These are phyloP conservation scores for Paragorgia papillata DNA, from an alignment of 92 coral and sea anemone species.

Conservation along the genomic window DNA sequence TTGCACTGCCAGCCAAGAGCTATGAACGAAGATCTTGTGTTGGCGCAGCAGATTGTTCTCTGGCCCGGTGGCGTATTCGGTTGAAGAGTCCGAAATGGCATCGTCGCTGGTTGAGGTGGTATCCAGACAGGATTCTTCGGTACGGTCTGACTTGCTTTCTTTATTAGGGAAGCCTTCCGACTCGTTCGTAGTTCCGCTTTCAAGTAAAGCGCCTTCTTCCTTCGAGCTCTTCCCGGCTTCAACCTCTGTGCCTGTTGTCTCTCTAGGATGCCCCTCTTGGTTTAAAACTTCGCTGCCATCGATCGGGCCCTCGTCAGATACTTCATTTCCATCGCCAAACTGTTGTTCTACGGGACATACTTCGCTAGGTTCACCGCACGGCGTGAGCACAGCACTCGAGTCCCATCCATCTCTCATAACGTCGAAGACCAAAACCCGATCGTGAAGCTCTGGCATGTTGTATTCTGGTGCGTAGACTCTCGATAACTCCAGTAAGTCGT, in stretches of 20 bases:
- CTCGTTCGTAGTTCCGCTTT: background rate
- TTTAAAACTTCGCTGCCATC: background rate
- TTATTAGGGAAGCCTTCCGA: background rate
- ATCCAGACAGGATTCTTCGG: background rate
- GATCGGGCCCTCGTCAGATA: background rate
- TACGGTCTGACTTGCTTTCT: background rate
- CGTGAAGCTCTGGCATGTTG: slow-evolving; percentile 38
- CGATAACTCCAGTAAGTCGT: slow-evolving; percentile 20
- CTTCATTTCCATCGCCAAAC: too few relatives aligned
- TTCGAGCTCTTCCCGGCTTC: background rate
- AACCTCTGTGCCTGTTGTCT: background rate
- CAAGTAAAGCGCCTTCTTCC: background rate
- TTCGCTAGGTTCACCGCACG: background rate
- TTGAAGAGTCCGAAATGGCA: background rate
- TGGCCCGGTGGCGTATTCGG: background rate
- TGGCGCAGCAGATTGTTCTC: background rate
- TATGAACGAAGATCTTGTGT: slow-evolving; percentile 31
- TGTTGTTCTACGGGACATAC: background rate
- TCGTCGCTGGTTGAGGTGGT: background rate
- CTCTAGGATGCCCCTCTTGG: background rate
- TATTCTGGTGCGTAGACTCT: slow-evolving; percentile 27
- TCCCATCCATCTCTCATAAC: slow-evolving; percentile 41
- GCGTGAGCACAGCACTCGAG: background rate
- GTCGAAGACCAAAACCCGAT: slow-evolving; percentile 24
- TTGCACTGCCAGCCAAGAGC: slow-evolving; percentile 36